A percentile compares a stretch with the other conserved stretches of the same genome.
These are phyloP conservation scores for Melanotus villosus DNA, from an alignment of 2,888 invertebrate species.

Conservation along the genomic window DNA sequence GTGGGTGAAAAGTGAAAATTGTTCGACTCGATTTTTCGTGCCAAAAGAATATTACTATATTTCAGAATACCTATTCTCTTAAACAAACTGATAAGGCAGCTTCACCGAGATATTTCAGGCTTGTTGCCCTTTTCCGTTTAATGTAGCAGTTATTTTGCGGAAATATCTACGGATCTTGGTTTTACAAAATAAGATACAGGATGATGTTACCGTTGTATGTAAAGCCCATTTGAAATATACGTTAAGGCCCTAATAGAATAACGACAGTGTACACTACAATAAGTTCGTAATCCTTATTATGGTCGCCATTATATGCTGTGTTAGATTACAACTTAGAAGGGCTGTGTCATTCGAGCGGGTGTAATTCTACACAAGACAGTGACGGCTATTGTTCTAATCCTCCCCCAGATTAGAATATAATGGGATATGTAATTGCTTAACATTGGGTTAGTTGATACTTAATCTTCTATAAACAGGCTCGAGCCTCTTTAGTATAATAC, in stretches of 20 bases:
- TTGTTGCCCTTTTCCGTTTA: slow-evolving; percentile 1
- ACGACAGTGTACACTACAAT: slow-evolving; percentile 28
- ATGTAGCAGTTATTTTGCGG: background rate
- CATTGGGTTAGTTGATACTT: slow-evolving; percentile 52
- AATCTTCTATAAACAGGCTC: slow-evolving; percentile 43
- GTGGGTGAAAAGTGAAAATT: slow-evolving; percentile 4
- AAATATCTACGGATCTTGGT: background rate
- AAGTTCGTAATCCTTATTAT: slow-evolving; percentile 45
- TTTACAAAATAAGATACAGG: background rate
- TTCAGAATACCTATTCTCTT: slow-evolving; percentile 7
- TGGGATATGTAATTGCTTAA: slow-evolving; percentile 53
- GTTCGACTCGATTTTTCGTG: slow-evolving; percentile 6
- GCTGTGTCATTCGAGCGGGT: slow-evolving; percentile 42
- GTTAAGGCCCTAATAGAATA: slow-evolving; percentile 27
- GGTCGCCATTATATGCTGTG: slow-evolving; percentile 41
- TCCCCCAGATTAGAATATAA: slow-evolving; percentile 51
- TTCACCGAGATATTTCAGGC: background rate
- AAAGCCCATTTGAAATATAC: slow-evolving; percentile 8
- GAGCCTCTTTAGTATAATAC: slow-evolving; percentile 26
- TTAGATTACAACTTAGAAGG: slow-evolving; percentile 44
- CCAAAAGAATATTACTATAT: slow-evolving; percentile 5
- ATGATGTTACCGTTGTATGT: background rate
- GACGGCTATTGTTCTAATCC: slow-evolving; percentile 50
- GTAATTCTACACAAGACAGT: slow-evolving; percentile 47
- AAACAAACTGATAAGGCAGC: slow-evolving; percentile 10